Evolutionary conservation across 2,888 invertebrate genomes (phyloP), one percentile per base, ranked within the genome.

Genomic region (Troglohyphantes excavatus): DNA sequence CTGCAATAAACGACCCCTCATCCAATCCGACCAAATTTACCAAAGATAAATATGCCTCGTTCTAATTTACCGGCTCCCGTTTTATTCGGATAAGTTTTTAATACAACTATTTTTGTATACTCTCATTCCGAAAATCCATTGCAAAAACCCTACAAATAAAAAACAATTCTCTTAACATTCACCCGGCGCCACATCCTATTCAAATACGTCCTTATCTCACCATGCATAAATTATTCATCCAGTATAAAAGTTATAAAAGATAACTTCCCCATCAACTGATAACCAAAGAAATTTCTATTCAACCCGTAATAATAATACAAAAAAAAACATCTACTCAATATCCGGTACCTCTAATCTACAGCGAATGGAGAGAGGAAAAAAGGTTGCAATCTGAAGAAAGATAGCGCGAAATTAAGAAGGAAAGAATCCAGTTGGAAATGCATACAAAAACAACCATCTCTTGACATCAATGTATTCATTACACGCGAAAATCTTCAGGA

Each of bases 161-260:
- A 67, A 11, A 17, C 19, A 23, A 27, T 26, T 27, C 26, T 29
- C 13, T 13, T 27, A 19, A 23, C 78, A 78, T 21, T 23, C 61
- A 63, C 39, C 46, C 46, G 23, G 13, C 2, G 17, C 19, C 59
- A 23, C 23, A 39, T 72, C 46, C 26, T 72, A 72, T 72, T 26
- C 23, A 19, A 39, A n/a, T n/a, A 53, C 13, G 53, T 17, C 53
- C 13, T n/a, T 53, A 53, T 53, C 53, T 13, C 13, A 53, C 9
- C n/a, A 5, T 46, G 43, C 27, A 78, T 78, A 63, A 78, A 43
- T 65, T 43, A 78, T 78, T 78, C 78, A 78, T 65, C 61, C 9
- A 26, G 33, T 78, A 59, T 65, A 43, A 61, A 61, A 21, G 61
- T 63, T 65, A 75, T 33, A 21, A 63, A 78, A 65, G 39, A 65